A percentile compares a stretch with the other conserved stretches of the same genome.
phyloP scores from a whole-genome alignment of 2,888 invertebrate genomes.

The Drosophila suboccidentalis region DNA sequence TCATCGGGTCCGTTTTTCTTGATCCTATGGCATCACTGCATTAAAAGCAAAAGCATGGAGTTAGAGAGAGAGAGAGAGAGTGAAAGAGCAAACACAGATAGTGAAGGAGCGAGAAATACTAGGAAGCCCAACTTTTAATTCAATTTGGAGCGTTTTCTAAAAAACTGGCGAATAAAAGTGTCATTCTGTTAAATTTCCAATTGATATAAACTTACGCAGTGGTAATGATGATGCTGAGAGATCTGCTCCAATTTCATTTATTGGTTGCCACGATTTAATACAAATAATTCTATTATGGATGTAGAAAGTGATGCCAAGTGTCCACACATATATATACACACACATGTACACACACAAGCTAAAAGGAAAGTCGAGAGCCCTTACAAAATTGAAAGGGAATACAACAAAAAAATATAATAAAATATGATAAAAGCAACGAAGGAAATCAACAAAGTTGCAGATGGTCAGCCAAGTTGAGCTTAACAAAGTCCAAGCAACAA shows the following conservation, averaged over 20 bases:
- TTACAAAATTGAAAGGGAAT: slow-evolving; percentile 61
- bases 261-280: slow-evolving; percentile 78
- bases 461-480: slow-evolving; percentile 59
- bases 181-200: slow-evolving; percentile 66
- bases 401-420: slow-evolving; percentile 29
- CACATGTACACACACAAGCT: not conserved
- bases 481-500: slow-evolving; percentile 30
- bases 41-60: slow-evolving; percentile 3
- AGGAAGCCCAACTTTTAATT: slow-evolving; percentile 69
- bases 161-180: slow-evolving; percentile 56
- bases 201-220: slow-evolving; percentile 45
- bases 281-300: slow-evolving; percentile 75
- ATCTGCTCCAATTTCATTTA: slow-evolving; percentile 64
- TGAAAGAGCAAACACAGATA: not conserved
- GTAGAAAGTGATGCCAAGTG: slow-evolving; percentile 44
- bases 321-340: slow-evolving; percentile 33
- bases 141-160: slow-evolving; percentile 61
- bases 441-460: slow-evolving; percentile 68
- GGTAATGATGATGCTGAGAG: slow-evolving; percentile 48
- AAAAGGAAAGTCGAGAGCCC: slow-evolving; percentile 22
- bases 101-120: not conserved
- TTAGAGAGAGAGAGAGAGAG: not conserved
- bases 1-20: not conserved
- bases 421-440: slow-evolving; percentile 43
- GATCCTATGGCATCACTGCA: not conserved